Percentiles rank a stretch among this genome's conserved stretches.
phyloP scores from a whole-genome alignment of 1,140 invertebrate species.

The Drosophila pruinosa region DNA sequence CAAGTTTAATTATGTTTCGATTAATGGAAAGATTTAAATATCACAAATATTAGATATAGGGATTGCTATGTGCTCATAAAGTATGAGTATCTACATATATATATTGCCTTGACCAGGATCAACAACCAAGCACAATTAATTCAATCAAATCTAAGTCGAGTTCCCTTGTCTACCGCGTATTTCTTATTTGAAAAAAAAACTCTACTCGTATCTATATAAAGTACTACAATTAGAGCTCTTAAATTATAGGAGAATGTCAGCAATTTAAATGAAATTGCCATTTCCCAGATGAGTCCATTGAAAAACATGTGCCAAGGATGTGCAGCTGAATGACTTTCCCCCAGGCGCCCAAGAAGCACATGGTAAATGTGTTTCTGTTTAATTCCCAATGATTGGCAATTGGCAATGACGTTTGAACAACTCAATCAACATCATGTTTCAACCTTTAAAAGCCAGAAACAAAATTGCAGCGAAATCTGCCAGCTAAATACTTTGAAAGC shows the following conservation, averaged over 20 bases:
- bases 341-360: constrained; percentile 2
- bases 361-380: constrained; percentile 25
- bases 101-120: no score
- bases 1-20: no score
- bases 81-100: no score
- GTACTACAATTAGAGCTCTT: not conserved
- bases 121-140: no score
- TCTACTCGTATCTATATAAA: no score
- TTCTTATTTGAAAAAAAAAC: no score
- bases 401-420: constrained; percentile 33
- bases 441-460: constrained; percentile 62
- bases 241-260: not conserved
- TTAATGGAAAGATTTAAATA: not conserved
- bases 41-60: no score
- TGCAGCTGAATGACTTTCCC: constrained; percentile 27
- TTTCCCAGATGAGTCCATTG: not conserved
- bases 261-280: not conserved
- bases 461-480: constrained; percentile 74
- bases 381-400: constrained; percentile 44
- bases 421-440: constrained; percentile 47
- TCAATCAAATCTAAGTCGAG: no score
- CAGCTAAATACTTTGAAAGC: constrained; percentile 23
- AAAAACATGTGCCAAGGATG: not conserved
- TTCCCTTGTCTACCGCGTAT: no score
- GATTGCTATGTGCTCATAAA: no score